A percentile compares a stretch with the other conserved stretches of the same genome.
These are phyloP conservation scores for Heliconius hortense DNA, from an alignment of 2,888 invertebrate species.

Conservation along the genomic window DNA sequence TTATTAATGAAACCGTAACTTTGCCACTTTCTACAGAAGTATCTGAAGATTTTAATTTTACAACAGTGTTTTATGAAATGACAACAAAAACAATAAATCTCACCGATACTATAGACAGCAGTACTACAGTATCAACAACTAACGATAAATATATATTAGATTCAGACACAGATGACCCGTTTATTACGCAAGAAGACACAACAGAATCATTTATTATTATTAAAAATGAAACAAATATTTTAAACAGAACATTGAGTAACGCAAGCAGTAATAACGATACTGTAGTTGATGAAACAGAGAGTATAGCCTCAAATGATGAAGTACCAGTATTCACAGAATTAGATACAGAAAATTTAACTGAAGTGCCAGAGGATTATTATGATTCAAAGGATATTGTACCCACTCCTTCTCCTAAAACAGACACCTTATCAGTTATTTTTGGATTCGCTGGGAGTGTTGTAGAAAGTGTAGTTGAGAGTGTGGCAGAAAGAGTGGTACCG, in stretches of 20 bases:
- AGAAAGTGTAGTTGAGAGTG: slow-evolving; percentile 71
- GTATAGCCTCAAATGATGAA: slow-evolving; percentile 53
- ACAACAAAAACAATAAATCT: slow-evolving; percentile 41
- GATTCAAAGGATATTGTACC: slow-evolving; percentile 71
- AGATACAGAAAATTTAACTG: slow-evolving; percentile 60
- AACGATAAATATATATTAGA: slow-evolving; percentile 40
- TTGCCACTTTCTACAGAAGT: slow-evolving; percentile 59
- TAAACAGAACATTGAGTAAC: slow-evolving; percentile 41
- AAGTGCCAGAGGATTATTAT: slow-evolving; percentile 75
- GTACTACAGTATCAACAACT: slow-evolving; percentile 32
- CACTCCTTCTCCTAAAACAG: slow-evolving; percentile 69
- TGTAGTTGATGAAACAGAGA: slow-evolving; percentile 42
- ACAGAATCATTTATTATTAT: slow-evolving; percentile 18
- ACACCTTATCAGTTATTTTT: slow-evolving; percentile 71
- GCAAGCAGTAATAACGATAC: slow-evolving; percentile 37
- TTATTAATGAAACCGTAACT: slow-evolving; percentile 60
- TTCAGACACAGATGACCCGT: slow-evolving; percentile 29
- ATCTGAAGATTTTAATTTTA: slow-evolving; percentile 49
- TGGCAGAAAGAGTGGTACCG: slow-evolving; percentile 74
- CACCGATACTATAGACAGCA: slow-evolving; percentile 40
- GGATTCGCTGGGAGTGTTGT: slow-evolving; percentile 76
- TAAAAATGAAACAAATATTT: slow-evolving; percentile 7
- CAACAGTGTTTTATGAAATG: slow-evolving; percentile 47
- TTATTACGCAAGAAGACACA: slow-evolving; percentile 21
- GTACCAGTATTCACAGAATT: slow-evolving; percentile 67